These are phyloP conservation scores for Cyrtodaria siliqua DNA, from an alignment of 2,888 invertebrate species.

Conservation along the genomic window DNA sequence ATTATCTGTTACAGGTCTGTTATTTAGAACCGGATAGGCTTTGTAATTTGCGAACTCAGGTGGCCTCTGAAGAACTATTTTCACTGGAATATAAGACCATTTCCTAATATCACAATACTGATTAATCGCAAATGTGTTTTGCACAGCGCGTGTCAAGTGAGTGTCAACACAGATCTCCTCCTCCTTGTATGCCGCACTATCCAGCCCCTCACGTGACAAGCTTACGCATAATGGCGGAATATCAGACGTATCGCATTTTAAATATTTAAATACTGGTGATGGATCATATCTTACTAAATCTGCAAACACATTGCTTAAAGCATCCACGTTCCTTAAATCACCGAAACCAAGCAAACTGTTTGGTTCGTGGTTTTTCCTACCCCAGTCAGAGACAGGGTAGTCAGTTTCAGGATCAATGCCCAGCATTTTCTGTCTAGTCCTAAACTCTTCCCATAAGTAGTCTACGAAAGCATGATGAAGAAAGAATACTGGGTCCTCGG, in stretches of 20 bases:
- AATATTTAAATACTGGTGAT: slow-evolving; percentile 54
- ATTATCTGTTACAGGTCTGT: slow-evolving; percentile 39
- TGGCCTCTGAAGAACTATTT: slow-evolving; percentile 58
- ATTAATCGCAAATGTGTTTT: slow-evolving; percentile 61
- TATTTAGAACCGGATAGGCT: slow-evolving; percentile 54
- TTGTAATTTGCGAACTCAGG: slow-evolving; percentile 58
- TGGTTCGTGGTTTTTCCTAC: slow-evolving; percentile 42
- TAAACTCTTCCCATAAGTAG: slow-evolving; percentile 65
- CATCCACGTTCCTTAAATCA: slow-evolving; percentile 60
- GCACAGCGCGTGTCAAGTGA: slow-evolving; percentile 46
- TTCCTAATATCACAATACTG: slow-evolving; percentile 60
- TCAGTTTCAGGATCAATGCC: slow-evolving; percentile 57
- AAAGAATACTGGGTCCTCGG: slow-evolving; percentile 66
- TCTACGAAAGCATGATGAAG: slow-evolving; percentile 67
- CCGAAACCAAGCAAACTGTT: slow-evolving; percentile 52
- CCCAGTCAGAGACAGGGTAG: slow-evolving; percentile 50
- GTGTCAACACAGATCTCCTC: slow-evolving; percentile 54
- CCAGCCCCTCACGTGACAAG: slow-evolving; percentile 52
- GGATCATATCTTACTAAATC: slow-evolving; percentile 59
- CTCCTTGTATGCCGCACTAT: slow-evolving; percentile 11
- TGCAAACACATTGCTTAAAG: slow-evolving; percentile 58
- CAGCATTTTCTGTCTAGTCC: slow-evolving; percentile 51
- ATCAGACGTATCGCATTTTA: slow-evolving; percentile 47
- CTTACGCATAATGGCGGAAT: slow-evolving; percentile 53
- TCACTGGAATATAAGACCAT: slow-evolving; percentile 60